Evolutionary conservation across 1,140 invertebrate species (phyloP), one percentile per base, ranked within the genome.

Genomic region (honey bee (Apis mellifera)): DNA sequence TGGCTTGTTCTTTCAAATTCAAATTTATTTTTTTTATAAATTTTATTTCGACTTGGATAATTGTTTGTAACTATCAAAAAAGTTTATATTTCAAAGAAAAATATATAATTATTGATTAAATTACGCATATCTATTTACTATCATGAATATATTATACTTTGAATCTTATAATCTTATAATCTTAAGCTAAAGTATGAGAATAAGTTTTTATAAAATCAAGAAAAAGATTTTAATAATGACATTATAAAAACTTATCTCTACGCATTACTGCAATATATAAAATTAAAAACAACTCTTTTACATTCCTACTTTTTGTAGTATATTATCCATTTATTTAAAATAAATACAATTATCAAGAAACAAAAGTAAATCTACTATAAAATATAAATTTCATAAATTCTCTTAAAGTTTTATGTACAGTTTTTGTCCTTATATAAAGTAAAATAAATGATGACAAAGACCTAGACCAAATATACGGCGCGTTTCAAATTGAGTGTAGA

Each of bases 331-430:
- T 93, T 94, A 93, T 92, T 92, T 86, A 85, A 88, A 93, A 93
- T 93, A 93, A 94, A 93, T 93, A 93, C 89, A 89, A 87, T 89
- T 89, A 80, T 89, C 80, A 84, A 89, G 83, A 89, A 82, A 87
- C 78, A 87, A 85, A 87, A 77, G 71, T 89, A 91, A 84, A 90
- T 80, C 89, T 89, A 92, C 84, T 88, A 89, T 82, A 89, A 92
- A 89, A 89, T 83, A 78, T 69, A 26, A 64, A 19, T 66, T 82
- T 89, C 32, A 77, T 83, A 88, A 84, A 87, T 90, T 70, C 80
- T 79, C 87, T 90, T 71, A 83, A 87, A 82, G 48, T 82, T 81
- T 90, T 91, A 91, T 91, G 88, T 91, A 91, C 90, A 91, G 77
- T 70, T 84, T 59, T 84, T 62, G 32, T 57, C 9, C 52, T 81